Percentiles rank a stretch among this genome's conserved stretches.
Evolutionary conservation across 2,888 invertebrate genomes (phyloP).

Genomic region (Andrena flavipes): DNA sequence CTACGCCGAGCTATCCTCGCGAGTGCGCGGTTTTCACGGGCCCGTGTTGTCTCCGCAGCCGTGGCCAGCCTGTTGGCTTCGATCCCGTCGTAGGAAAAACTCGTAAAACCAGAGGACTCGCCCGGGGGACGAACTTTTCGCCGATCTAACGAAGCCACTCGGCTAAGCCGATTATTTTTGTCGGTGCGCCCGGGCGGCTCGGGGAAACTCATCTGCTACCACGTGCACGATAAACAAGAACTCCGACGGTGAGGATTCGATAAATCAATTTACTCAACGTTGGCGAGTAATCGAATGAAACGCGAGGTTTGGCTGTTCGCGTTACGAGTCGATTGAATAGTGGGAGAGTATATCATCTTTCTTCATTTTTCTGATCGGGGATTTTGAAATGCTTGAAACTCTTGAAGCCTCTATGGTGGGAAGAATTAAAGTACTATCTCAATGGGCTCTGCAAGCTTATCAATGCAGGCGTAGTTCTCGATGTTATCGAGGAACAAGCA

Average conservation of each 20-base stretch:
- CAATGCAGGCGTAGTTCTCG: constrained; percentile 17
- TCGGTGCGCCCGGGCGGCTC: constrained; percentile 3
- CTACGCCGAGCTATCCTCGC: neutral
- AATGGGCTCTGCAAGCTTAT: neutral
- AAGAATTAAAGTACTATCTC: no score
- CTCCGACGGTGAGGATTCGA: constrained; percentile 32
- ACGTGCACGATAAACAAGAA: constrained; percentile 51
- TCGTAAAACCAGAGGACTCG: constrained; percentile 40
- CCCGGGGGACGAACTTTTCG: constrained; percentile 65
- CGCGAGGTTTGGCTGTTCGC: neutral
- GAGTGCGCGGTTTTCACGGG: neutral
- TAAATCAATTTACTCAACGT: constrained; percentile 46
- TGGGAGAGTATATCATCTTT: neutral
- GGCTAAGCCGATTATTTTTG: constrained; percentile 69
- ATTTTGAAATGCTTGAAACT: no score
- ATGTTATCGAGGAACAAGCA: constrained; percentile 4
- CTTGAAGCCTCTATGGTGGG: no score
- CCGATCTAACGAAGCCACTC: constrained; percentile 68
- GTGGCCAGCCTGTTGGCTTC: no score
- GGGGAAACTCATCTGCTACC: constrained; percentile 44
- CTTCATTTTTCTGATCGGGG: neutral
- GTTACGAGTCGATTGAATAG: neutral
- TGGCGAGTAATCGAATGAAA: constrained; percentile 34
- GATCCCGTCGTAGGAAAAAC: constrained; percentile 43
- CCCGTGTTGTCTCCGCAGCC: neutral